Evolutionary conservation across 2,113 vertebrate genomes (phyloP).

Genomic region (Cepphus grylle): DNA sequence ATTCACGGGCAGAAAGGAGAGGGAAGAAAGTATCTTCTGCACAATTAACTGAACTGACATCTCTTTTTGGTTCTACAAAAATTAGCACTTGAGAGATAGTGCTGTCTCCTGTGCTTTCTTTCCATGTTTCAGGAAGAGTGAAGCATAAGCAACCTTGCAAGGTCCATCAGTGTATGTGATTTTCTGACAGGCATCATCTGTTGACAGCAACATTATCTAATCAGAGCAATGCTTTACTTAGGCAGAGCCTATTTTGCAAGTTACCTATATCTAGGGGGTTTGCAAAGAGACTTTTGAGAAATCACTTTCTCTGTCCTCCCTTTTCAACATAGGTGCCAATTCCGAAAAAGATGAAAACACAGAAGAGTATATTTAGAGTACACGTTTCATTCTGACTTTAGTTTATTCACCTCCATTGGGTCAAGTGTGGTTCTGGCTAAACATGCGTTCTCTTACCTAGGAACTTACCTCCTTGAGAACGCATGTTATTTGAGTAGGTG

Average conservation of each 20-base stretch:
- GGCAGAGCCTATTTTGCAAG: background rate
- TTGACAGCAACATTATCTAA: background rate
- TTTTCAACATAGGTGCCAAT: background rate
- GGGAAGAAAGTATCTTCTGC: background rate
- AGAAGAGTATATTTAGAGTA: background rate
- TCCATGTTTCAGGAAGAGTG: background rate
- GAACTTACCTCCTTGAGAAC: background rate
- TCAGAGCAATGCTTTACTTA: background rate
- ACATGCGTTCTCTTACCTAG: background rate
- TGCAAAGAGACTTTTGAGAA: background rate
- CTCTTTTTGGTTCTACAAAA: slow-evolving; percentile 44
- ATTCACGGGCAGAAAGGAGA: slow-evolving; percentile 10
- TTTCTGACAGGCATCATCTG: background rate
- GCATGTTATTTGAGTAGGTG: background rate
- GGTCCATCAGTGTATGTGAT: background rate
- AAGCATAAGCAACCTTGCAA: background rate
- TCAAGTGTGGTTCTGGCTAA: background rate
- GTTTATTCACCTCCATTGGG: background rate
- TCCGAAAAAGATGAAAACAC: background rate
- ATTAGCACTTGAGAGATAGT: background rate
- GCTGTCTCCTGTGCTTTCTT: background rate
- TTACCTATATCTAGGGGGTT: background rate
- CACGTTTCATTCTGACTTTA: background rate
- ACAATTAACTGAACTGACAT: slow-evolving; percentile 47
- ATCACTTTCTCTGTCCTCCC: background rate